Evolutionary conservation across 2,113 vertebrate genomes (phyloP).

Genomic region (Cryptomyrus ogoouensis): DNA sequence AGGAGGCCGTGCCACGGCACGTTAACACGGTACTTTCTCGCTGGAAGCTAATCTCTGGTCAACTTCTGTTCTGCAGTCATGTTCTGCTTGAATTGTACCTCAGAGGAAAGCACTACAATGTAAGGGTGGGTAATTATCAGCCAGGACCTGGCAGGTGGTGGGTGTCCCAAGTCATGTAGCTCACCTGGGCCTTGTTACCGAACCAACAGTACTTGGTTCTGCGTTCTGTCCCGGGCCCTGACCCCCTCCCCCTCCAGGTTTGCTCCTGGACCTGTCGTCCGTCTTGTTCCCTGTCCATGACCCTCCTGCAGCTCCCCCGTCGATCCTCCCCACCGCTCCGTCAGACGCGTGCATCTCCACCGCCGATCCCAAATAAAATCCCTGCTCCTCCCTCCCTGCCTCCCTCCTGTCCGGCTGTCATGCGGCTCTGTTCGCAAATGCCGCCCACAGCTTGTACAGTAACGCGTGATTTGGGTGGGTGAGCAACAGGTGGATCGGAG

Average conservation of each 20-base stretch:
- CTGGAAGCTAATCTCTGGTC: not conserved
- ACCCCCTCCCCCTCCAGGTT: not conserved
- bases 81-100: not conserved
- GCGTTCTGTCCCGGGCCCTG: not conserved
- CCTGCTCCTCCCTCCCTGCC: not conserved
- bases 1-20: not conserved
- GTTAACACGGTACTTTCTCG: not conserved
- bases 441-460: not conserved
- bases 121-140: not conserved
- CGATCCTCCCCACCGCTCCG: not conserved
- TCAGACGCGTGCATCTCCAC: not conserved
- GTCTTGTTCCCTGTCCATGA: not conserved
- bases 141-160: not conserved
- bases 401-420: not conserved
- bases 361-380: not conserved
- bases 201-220: not conserved
- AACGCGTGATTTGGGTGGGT: not conserved
- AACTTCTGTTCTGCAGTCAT: not conserved
- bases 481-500: not conserved
- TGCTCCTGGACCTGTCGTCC: not conserved
- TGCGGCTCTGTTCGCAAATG: not conserved
- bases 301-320: not conserved
- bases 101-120: not conserved
- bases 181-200: not conserved
- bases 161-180: not conserved